These are phyloP conservation scores for Alcedo quadribrachys DNA, from an alignment of 2,797 vertebrate genomes.

Conservation along the genomic window DNA sequence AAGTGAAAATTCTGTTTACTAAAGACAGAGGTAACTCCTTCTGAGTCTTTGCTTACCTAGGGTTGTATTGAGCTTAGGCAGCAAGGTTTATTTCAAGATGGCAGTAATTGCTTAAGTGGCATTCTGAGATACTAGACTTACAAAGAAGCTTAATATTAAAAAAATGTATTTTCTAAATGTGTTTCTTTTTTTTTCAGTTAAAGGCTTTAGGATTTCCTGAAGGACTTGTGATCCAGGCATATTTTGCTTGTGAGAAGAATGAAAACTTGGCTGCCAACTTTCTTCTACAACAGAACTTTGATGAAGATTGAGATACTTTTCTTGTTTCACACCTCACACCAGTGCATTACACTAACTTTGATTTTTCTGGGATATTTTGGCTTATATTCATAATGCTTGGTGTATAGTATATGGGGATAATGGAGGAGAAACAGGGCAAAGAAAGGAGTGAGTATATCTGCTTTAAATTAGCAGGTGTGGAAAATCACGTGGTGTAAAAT, in stretches of 20 bases:
- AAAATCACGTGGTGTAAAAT: conserved; percentile 75
- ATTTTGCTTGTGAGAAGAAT: conserved; percentile 99
- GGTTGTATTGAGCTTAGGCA: background rate
- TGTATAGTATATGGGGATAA: conserved; percentile 69
- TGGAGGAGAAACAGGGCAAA: conserved; percentile 70
- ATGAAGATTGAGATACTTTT: conserved; percentile 87
- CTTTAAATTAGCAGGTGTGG: conserved; percentile 72
- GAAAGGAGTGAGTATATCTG: conserved; percentile 73
- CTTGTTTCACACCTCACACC: conserved; percentile 79
- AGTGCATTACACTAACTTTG: conserved; percentile 86
- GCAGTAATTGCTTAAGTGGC: background rate
- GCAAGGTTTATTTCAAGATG: background rate
- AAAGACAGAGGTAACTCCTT: background rate
- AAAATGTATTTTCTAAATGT: conserved; percentile 15
- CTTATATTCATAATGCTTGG: conserved; percentile 81
- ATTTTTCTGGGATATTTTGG: conserved; percentile 82
- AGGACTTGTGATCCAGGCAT: conserved; percentile 98
- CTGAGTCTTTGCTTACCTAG: background rate
- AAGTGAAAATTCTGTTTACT: background rate
- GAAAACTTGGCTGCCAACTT: conserved; percentile 99
- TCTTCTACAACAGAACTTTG: conserved; percentile 98
- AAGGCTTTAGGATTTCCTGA: conserved; percentile 98
- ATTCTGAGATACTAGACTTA: background rate
- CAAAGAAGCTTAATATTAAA: background rate
- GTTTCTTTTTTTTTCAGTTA: conserved; percentile 82